Evolutionary conservation across 1,140 invertebrate genomes (phyloP), one percentile per base, ranked within the genome.

Genomic region (Achatina immaculata): DNA sequence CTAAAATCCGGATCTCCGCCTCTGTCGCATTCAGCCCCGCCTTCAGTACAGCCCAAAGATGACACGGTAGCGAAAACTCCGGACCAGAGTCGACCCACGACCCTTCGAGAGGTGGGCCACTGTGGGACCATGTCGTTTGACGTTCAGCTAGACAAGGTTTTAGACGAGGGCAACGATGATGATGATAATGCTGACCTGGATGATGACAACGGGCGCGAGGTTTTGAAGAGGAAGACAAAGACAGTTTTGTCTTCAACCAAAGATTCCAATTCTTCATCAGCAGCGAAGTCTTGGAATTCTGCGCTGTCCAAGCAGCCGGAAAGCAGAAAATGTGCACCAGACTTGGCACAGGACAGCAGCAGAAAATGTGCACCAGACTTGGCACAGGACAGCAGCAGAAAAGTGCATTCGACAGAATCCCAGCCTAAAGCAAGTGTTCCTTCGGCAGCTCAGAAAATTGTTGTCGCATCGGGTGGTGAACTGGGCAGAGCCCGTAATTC

Each of bases 41-140:
- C 43, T 1, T 71, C 68, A 6, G 43, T 74, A 9, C 72, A 51
- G 21, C 74, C 9, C 1, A 76, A 76, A 43, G 74, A 62, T 19
- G 16, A 62, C 7, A 21, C 28, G 16, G 4, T n/a, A 42, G 7
- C 66, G 6, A 7, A 71, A 45, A 28, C 38, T 1, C 16, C 21
- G 24, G 58, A 76, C 21, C 51, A 36, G 51, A 9, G 21, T 16
- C 62, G 62, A 7, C 38, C 58, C 34, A 6, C 9, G 4, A 78
- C 38, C 19, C 34, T 43, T 16, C 34, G 68, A 16, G 76, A 31
- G 1, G 28, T 43, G 21, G 51, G 58, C 14, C 75, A 58, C 0
- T 78, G 76, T 78, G 34, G 31, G 7, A 68, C 38, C 4, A 78
- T 68, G 51, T 43, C 75, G 28, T 78, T 78, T 78, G 75, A 78